These are phyloP conservation scores for Watsonalla binaria DNA, from an alignment of 2,888 invertebrate species.

Conservation along the genomic window DNA sequence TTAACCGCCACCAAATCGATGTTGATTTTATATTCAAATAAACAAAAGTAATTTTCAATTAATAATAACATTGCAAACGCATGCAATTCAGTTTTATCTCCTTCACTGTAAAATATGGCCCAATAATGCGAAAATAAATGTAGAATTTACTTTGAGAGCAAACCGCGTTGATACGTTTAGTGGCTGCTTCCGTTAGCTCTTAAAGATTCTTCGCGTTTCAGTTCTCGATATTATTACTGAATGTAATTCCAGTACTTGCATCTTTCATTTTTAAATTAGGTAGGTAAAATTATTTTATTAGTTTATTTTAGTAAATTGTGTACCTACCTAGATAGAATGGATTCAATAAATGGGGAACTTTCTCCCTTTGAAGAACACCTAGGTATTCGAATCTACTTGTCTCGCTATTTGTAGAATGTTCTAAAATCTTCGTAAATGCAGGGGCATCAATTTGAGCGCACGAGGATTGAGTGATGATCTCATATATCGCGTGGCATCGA, in stretches of 20 bases:
- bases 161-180: constrained; percentile 64
- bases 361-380: not conserved
- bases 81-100: constrained; percentile 35
- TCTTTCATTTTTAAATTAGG: too few relatives aligned
- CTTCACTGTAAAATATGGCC: constrained; percentile 41
- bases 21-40: not conserved
- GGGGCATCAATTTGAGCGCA: constrained; percentile 31
- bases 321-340: too few relatives aligned
- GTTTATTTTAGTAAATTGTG: too few relatives aligned
- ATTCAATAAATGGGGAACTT: not conserved
- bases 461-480: constrained; percentile 61
- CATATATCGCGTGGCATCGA: constrained; percentile 54
- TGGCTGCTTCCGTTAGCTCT: constrained; percentile 53
- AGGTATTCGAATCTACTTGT: too few relatives aligned
- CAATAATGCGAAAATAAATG: constrained; percentile 56
- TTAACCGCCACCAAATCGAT: not conserved
- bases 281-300: too few relatives aligned
- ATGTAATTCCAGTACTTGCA: constrained; percentile 17
- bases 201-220: constrained; percentile 32
- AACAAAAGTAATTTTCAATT: not conserved
- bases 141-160: constrained; percentile 59
- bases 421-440: constrained; percentile 6
- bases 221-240: constrained; percentile 15
- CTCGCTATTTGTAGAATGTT: not conserved
- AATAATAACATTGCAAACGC: not conserved